Percentiles rank a stretch among this genome's conserved stretches.
phyloP scores from a whole-genome alignment of 2,113 vertebrate species.

The Carlito syrichta region DNA sequence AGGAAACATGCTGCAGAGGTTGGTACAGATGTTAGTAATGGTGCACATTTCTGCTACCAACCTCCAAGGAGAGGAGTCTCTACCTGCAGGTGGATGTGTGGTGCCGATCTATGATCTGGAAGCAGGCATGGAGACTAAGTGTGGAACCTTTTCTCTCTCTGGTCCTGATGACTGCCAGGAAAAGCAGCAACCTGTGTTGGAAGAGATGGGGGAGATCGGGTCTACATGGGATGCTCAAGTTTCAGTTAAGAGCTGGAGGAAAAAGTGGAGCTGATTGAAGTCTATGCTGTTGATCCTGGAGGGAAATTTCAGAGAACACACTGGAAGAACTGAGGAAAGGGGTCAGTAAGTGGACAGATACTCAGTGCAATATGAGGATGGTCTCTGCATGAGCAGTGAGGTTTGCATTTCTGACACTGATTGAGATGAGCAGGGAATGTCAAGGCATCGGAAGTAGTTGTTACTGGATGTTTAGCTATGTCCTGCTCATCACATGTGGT shows the following conservation, averaged over 20 bases:
- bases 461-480: not conserved
- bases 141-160: no score
- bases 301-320: not conserved
- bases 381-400: not conserved
- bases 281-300: not conserved
- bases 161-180: not conserved
- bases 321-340: no score
- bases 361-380: not conserved
- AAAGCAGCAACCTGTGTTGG: not conserved
- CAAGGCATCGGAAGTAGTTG: no score
- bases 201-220: no score
- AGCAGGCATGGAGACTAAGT: not conserved
- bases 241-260: not conserved
- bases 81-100: no score
- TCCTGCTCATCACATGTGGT: fast-evolving
- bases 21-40: fast-evolving
- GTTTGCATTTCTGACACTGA: not conserved
- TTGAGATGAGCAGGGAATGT: not conserved
- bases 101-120: not conserved
- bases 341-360: no score
- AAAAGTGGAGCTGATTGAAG: no score
- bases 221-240: fast-evolving
- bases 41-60: no score
- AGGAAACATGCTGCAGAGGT: not conserved
- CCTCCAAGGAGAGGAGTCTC: not conserved